Percentiles rank a stretch among this genome's conserved stretches.
Conservation (phyloP, 1,140 invertebrate genomes). For the Camponotus floridanus region DNA sequence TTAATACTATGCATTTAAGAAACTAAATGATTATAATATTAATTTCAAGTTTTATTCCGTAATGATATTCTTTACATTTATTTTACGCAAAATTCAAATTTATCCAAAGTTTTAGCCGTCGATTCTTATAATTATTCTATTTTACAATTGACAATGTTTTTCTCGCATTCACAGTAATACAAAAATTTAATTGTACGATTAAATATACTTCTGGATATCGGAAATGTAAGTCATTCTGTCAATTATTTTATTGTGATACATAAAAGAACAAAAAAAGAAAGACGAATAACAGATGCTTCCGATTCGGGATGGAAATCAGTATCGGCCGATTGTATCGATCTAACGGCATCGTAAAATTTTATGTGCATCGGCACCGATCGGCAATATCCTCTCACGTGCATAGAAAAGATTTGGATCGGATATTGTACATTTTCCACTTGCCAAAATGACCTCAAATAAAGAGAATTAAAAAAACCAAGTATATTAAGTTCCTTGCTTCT, state of each 20-base stretch:
- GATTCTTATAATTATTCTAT: constrained; percentile 12
- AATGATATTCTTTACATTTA: not conserved
- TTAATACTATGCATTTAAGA: too few species aligned
- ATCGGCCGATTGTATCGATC: constrained; percentile 20
- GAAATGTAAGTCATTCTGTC: not conserved
- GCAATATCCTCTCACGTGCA: constrained; percentile 8
- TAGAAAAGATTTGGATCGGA: not conserved
- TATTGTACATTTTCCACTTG: constrained; percentile 19
- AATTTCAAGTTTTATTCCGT: constrained; percentile 8
- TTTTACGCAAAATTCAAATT: constrained; percentile 6
- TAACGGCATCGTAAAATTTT: constrained; percentile 48
- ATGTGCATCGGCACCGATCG: constrained; percentile 25
- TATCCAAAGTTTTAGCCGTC: not conserved
- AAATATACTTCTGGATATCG: not conserved
- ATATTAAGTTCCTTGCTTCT: not conserved
- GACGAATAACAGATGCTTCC: constrained; percentile 24
- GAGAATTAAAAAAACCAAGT: constrained; percentile 7
- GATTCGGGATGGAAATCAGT: constrained; percentile 40
- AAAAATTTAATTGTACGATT: not conserved
- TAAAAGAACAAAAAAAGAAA: not conserved
- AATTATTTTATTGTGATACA: not conserved
- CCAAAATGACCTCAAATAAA: constrained; percentile 19
- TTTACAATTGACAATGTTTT: not conserved
- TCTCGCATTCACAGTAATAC: not conserved
- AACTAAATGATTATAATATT: not conserved